A percentile compares a stretch with the other conserved stretches of the same genome.
These are phyloP conservation scores for Papilio aristodemus DNA, from an alignment of 1,140 invertebrate genomes.

Conservation along the genomic window DNA sequence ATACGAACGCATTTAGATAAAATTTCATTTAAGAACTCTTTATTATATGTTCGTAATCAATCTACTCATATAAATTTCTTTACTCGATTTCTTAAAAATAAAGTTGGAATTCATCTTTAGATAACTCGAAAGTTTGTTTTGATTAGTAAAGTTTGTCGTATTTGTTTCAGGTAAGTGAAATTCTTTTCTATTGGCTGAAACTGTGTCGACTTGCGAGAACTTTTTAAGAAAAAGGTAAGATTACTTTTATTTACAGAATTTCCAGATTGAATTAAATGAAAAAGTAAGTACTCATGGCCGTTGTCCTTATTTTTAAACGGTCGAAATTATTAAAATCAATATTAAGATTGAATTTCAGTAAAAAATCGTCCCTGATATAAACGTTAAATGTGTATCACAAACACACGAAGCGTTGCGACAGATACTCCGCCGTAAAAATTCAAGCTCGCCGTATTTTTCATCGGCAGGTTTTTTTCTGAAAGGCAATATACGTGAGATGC, in stretches of 20 bases:
- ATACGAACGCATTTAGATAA: not conserved
- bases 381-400: too few species aligned
- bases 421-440: constrained; percentile 4
- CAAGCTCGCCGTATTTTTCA: not conserved
- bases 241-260: not conserved
- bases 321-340: too few species aligned
- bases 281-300: too few species aligned
- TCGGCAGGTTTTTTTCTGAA: constrained; percentile 7
- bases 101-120: not conserved
- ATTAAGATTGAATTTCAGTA: too few species aligned
- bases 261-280: not conserved
- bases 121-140: constrained; percentile 10
- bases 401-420: not conserved
- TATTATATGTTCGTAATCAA: not conserved
- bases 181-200: constrained; percentile 12
- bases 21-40: not conserved
- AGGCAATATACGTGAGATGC: constrained; percentile 21
- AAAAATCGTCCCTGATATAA: too few species aligned
- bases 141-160: constrained; percentile 20
- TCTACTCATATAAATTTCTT: not conserved
- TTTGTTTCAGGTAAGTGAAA: constrained; percentile 21
- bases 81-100: not conserved
- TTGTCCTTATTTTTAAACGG: too few species aligned
- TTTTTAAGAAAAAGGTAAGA: constrained; percentile 4
- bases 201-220: not conserved